These are phyloP conservation scores for Invenusta paracnida DNA, from an alignment of 2,888 invertebrate species.

Conservation along the genomic window DNA sequence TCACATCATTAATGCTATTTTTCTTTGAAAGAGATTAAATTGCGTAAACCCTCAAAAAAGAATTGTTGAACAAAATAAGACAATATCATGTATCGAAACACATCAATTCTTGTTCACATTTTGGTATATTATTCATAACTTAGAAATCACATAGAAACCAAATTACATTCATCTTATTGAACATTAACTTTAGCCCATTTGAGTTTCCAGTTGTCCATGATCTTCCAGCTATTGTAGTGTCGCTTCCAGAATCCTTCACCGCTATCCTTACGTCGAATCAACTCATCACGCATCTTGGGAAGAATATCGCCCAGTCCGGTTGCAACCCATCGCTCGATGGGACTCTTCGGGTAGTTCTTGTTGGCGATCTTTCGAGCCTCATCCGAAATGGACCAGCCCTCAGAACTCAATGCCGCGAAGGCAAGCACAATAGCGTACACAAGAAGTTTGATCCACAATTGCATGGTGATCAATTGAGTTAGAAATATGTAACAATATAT, in stretches of 20 bases:
- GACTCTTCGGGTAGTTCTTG: conserved; percentile 1
- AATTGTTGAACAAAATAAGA: too few relatives aligned
- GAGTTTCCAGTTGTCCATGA: neutral
- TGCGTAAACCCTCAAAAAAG: too few relatives aligned
- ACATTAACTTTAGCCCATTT: neutral
- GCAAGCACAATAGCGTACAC: neutral
- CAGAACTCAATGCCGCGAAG: neutral
- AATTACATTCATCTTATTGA: neutral
- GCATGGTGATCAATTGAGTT: too few relatives aligned
- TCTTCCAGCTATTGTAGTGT: conserved; percentile 5
- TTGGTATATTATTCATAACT: too few relatives aligned
- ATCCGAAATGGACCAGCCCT: neutral
- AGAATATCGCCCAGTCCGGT: neutral
- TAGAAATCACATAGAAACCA: too few relatives aligned
- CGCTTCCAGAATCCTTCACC: conserved; percentile 4
- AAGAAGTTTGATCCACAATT: too few relatives aligned
- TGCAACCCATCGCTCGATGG: neutral
- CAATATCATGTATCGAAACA: too few relatives aligned
- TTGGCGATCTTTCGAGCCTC: neutral
- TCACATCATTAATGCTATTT: too few relatives aligned
- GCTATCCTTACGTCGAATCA: neutral
- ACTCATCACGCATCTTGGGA: neutral
- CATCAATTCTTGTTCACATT: too few relatives aligned
- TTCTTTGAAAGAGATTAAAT: too few relatives aligned
- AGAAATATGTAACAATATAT: too few relatives aligned